These are phyloP conservation scores for Ictidomys tridecemlineatus DNA, from an alignment of 2,113 vertebrate genomes.

Conservation along the genomic window DNA sequence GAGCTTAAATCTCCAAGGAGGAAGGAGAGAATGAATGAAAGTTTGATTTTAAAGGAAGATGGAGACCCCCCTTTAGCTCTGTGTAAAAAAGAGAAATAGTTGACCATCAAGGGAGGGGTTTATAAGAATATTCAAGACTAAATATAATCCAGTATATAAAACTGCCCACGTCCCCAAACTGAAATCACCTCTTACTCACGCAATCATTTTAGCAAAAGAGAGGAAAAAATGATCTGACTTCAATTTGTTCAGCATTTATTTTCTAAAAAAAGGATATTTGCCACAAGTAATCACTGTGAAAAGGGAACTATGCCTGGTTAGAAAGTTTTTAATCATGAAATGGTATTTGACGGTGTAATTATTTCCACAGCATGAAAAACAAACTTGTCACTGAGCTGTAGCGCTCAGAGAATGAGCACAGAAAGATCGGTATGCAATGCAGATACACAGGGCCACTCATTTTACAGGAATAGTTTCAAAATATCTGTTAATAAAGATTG, in stretches of 20 bases:
- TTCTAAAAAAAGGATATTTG: conserved; percentile 71
- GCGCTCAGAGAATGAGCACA: neutral
- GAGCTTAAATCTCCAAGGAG: neutral
- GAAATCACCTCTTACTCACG: conserved; percentile 24
- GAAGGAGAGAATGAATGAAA: neutral
- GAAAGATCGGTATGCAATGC: neutral
- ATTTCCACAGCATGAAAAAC: conserved; percentile 70
- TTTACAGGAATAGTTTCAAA: neutral
- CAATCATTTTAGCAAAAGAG: conserved; percentile 68
- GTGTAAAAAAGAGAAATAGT: neutral
- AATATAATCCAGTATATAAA: neutral
- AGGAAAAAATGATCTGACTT: conserved; percentile 69
- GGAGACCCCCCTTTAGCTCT: neutral
- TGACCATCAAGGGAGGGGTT: neutral
- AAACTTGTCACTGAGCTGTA: conserved; percentile 21
- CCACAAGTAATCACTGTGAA: conserved; percentile 73
- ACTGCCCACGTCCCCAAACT: neutral
- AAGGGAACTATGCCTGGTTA: conserved; percentile 53
- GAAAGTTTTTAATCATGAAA: conserved; percentile 73
- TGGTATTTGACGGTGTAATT: conserved; percentile 68
- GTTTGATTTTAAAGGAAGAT: conserved; percentile 7
- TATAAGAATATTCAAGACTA: neutral
- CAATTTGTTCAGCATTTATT: conserved; percentile 65
- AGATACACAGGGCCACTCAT: neutral
- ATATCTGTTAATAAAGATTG: neutral